These are phyloP conservation scores for Labeo catla DNA, from an alignment of 2,113 vertebrate genomes.

Conservation along the genomic window DNA sequence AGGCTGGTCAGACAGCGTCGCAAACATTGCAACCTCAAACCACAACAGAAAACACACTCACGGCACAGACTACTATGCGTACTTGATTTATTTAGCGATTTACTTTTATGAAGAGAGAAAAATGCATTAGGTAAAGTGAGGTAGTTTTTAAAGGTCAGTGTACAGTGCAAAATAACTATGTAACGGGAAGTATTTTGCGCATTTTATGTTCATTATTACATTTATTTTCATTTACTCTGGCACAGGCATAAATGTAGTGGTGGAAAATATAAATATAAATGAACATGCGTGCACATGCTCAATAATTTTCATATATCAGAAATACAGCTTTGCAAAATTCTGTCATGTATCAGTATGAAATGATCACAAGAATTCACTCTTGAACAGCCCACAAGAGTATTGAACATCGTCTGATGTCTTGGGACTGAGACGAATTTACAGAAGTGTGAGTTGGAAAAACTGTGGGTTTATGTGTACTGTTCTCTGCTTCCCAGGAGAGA, in stretches of 20 bases:
- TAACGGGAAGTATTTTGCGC: slow-evolving; percentile 49
- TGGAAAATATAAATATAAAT: background rate
- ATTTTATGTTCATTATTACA: slow-evolving; percentile 62
- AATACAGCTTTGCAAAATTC: background rate
- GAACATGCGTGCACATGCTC: background rate
- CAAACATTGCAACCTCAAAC: slow-evolving; percentile 76
- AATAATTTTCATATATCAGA: background rate
- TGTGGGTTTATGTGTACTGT: slow-evolving; percentile 44
- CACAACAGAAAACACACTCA: slow-evolving; percentile 87
- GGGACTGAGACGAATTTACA: slow-evolving; percentile 1
- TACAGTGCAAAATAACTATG: slow-evolving; percentile 77
- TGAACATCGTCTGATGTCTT: slow-evolving; percentile 26
- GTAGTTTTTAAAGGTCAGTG: slow-evolving; percentile 92
- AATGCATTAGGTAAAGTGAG: slow-evolving; percentile 61
- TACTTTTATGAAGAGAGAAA: slow-evolving; percentile 85
- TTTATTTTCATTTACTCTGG: background rate
- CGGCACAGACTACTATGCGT: slow-evolving; percentile 86
- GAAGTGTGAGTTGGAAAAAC: slow-evolving; percentile 23
- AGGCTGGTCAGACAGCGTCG: background rate
- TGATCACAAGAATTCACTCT: background rate
- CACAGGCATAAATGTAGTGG: background rate
- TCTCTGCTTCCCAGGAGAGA: slow-evolving; percentile 76
- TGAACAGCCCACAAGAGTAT: slow-evolving; percentile 19
- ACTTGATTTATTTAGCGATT: slow-evolving; percentile 97
- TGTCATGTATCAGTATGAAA: background rate